phyloP scores from a whole-genome alignment of 2,113 vertebrate genomes.

The Leucoraja erinaceus region DNA sequence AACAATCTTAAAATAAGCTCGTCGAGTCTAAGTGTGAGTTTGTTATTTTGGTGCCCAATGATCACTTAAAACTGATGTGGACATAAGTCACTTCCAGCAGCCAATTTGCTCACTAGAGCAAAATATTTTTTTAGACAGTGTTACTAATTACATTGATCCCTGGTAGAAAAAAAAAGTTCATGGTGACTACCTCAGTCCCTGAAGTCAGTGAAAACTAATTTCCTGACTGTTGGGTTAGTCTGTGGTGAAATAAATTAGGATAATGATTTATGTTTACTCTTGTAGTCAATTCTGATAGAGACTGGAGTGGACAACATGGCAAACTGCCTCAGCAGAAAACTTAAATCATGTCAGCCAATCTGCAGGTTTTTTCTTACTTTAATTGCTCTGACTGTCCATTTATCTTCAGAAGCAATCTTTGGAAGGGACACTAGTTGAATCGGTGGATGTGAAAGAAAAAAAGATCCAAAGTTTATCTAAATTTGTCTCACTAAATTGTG shows the following conservation, averaged over 20 bases:
- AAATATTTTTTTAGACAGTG: slow-evolving; percentile 51
- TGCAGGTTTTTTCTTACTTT: slow-evolving; percentile 79
- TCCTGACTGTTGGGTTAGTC: slow-evolving; percentile 57
- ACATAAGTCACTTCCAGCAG: slow-evolving; percentile 44
- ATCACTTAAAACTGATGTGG: slow-evolving; percentile 41
- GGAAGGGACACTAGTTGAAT: slow-evolving; percentile 80
- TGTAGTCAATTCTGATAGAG: slow-evolving; percentile 85
- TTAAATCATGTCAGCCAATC: slow-evolving; percentile 81
- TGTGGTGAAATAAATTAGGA: slow-evolving; percentile 77
- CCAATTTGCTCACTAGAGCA: slow-evolving; percentile 41
- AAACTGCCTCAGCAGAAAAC: slow-evolving; percentile 70
- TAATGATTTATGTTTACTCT: slow-evolving; percentile 81
- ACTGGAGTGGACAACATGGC: slow-evolving; percentile 81
- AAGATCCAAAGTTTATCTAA: slow-evolving; percentile 78
- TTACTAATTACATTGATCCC: slow-evolving; percentile 54
- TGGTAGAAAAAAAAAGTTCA: slow-evolving; percentile 54
- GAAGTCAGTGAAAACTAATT: slow-evolving; percentile 63
- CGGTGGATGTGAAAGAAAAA: slow-evolving; percentile 68
- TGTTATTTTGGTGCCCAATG: slow-evolving; percentile 21
- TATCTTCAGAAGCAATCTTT: slow-evolving; percentile 75
- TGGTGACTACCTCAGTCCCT: slow-evolving; percentile 53
- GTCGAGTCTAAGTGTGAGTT: neutral
- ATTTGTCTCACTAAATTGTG: slow-evolving; percentile 74
- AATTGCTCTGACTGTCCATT: slow-evolving; percentile 75
- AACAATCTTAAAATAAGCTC: neutral